Conservation (phyloP, 2,888 invertebrate species). For the Agriopis aurantiaria region DNA sequence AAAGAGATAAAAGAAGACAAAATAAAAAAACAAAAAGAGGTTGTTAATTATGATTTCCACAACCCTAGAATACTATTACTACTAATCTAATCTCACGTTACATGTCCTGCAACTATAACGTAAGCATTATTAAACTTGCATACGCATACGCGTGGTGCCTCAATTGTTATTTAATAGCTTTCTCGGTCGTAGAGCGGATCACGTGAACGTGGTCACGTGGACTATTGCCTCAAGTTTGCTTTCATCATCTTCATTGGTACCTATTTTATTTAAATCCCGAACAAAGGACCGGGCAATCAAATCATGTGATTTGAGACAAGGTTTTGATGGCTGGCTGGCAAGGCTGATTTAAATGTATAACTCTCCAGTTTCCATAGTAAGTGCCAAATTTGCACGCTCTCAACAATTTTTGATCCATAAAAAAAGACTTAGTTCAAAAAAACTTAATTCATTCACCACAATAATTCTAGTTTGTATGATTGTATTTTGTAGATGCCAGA, state of each 20-base stretch:
- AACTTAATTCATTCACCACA: background rate
- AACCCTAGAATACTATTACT: background rate
- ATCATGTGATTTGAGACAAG: background rate
- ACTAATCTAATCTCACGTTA: slow-evolving; percentile 12
- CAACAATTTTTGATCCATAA: too few species aligned
- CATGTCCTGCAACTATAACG: background rate
- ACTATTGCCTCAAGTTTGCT: background rate
- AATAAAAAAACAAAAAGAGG: background rate
- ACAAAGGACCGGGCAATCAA: background rate
- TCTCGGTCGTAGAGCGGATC: slow-evolving; percentile 6
- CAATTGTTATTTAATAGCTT: slow-evolving; percentile 23
- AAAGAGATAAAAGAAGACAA: background rate
- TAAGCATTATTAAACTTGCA: slow-evolving; percentile 3
- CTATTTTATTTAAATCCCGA: slow-evolving; percentile 1
- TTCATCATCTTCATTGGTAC: slow-evolving; percentile 1
- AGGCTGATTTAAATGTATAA: too few species aligned
- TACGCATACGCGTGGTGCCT: background rate
- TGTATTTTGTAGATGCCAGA: too few species aligned
- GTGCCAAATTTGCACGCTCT: too few species aligned
- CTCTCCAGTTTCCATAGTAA: too few species aligned
- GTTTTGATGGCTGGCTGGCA: too few species aligned
- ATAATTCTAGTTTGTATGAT: background rate
- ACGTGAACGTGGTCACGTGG: slow-evolving; percentile 11
- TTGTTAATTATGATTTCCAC: background rate
- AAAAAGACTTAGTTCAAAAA: background rate